Base-by-base conservation (phyloP, 2,888 invertebrate species). In the Patella pellucida region DNA sequence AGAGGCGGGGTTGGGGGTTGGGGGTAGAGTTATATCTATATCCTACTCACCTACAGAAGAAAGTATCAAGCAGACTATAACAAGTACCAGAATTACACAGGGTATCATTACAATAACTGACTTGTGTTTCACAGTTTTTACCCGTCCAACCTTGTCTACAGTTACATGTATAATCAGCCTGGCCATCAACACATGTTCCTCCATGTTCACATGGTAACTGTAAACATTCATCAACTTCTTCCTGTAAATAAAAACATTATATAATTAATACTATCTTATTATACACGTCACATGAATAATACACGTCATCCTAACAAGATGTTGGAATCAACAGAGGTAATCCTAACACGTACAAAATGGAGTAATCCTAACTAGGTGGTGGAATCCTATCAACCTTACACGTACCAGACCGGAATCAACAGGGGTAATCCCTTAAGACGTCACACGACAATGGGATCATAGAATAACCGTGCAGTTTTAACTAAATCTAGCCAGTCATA, bases 131-230 rank as follows among this genome's bases (percentile, higher is more conserved):
- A 76, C 76, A 76, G 27, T 62, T 68, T 54, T 72, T 68, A 41
- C 76, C 76, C 4, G 68, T 54, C 50, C 68, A 68, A 4, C 76
- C 76, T 68, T 72, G 23, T n/a, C 31, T 56, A 69, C 76, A 76
- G 15, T n/a, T 41, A 56, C 76, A 76, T 31, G 19, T 52, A 51
- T 76, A 76, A 15, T 54, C 52, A 31, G 69, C 72, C 12, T 15
- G 68, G 9, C 52, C 19, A 16, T 76, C 72, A 51, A 41, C 16
- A 27, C 76, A 76, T 1, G 51, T 52, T 15, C 72, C 56, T 11
- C 56, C 23, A 19, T 72, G 68, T 7, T 72, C 72, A 50, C 76
- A 76, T 3, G 76, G 76, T 9, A 31, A 51, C 54, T 27, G 50
- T 50, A 72, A 52, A 56, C 70, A 70, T 70, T 70, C 70, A 70